phyloP scores from a whole-genome alignment of 1,140 invertebrate species.

The Neuroterus valhalla region DNA sequence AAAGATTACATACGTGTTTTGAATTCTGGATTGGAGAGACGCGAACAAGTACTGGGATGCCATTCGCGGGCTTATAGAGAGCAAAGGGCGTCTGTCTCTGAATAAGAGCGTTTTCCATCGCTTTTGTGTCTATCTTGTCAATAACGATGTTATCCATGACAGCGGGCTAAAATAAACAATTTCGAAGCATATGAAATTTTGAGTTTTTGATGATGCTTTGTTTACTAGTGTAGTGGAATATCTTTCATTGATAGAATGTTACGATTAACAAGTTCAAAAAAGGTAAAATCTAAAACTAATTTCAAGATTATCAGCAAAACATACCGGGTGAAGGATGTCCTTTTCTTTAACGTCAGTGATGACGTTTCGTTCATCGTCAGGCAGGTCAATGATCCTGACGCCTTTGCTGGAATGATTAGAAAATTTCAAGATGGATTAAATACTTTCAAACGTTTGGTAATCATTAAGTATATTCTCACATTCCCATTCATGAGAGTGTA shows the following conservation, averaged over 20 bases:
- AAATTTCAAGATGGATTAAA: not conserved
- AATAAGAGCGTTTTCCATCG: constrained; percentile 76
- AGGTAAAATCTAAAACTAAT: constrained; percentile 1
- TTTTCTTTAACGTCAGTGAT: constrained; percentile 53
- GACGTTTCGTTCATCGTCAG: constrained; percentile 63
- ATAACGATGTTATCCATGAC: constrained; percentile 71
- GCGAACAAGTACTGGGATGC: constrained; percentile 79
- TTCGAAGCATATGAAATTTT: too few species aligned
- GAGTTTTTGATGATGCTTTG: too few species aligned
- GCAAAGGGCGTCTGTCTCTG: constrained; percentile 77
- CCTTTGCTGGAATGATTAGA: constrained; percentile 61
- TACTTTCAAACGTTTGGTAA: too few species aligned
- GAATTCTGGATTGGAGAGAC: constrained; percentile 72
- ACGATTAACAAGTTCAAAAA: not conserved
- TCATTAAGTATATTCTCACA: too few species aligned
- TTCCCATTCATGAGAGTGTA: too few species aligned
- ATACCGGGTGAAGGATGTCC: constrained; percentile 44
- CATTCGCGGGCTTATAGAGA: constrained; percentile 76
- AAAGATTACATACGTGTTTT: constrained; percentile 73
- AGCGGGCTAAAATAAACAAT: constrained; percentile 46
- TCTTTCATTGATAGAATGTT: too few species aligned
- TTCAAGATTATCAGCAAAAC: constrained; percentile 20
- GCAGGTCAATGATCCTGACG: constrained; percentile 69
- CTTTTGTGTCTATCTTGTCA: constrained; percentile 78
- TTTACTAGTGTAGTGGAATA: too few species aligned